Base-by-base conservation (phyloP, 1,140 invertebrate genomes). In the Eubasilissa regina region DNA sequence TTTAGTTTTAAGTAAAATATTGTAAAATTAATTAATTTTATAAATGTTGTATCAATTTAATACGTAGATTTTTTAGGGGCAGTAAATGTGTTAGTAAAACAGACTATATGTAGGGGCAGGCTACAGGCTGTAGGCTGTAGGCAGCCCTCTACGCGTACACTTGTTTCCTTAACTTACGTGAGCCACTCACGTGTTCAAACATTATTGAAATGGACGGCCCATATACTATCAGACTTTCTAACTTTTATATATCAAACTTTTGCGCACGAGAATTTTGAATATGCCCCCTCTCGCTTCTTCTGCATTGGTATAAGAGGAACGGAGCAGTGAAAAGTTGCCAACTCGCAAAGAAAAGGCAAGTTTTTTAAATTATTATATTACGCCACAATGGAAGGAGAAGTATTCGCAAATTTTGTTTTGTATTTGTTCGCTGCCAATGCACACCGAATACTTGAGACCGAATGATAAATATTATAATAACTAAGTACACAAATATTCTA, bases 301-400 rank as follows among this genome's bases (percentile, higher is more conserved):
- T 21, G 7, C 47, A 9, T 25, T 25, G 13, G n/a, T 19, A 21
- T 11, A n/a, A 51, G 76, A 43, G 45, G 55, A 47, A 45, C 44
- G 17, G 35, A 66, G 12, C 72, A 19, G 43, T 35, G 58, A 64
- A 75, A 75, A 75, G 72, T 75, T 73, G 70, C 48, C 51, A 73
- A 53, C 70, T 55, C 53, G 68, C 51, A 19, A 73, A 66, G 64
- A 60, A 77, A 80, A 77, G 79, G 79, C 77, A 81, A 81, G 75
- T 81, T 81, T 81, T 81, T 68, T 74, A 81, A 81, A 81, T 81
- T 81, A 81, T 81, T 81, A 75, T 81, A 81, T 79, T 81, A 81
- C 77, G 60, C 53, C 74, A 78, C 51, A 68, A 77, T 66, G 15
- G 80, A 70, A 55, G 25, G 45, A 66, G 55, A 48, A 13, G n/a